Base-by-base conservation (phyloP, 2,888 invertebrate species). In the Maniola hyperantus region DNA sequence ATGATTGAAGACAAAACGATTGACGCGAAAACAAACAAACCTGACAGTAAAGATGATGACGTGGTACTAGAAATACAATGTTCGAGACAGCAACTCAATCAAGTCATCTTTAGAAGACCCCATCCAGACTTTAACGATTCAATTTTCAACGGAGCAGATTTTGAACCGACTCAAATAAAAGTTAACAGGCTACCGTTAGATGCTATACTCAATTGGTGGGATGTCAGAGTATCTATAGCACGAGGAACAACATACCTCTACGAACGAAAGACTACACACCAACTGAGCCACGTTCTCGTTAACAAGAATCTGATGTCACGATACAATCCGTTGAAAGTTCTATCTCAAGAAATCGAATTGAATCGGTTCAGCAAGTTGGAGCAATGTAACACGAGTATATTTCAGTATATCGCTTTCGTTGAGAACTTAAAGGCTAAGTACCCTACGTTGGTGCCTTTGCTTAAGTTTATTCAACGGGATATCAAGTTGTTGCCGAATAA, bases 51-150 rank as follows among this genome's bases (percentile, higher is more conserved):
- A 71, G 34, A 71, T 0, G 76, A 79, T 0, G 76, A 79, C 10
- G 76, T 85, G 0, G 71, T 81, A 0, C 74, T 88, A 73, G 83
- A 87, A 66, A 70, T 87, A 0, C 71, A 75, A 0, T 82, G 84
- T 5, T 76, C 82, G 0, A 77, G 84, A 44, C 63, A 71, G 0
- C 84, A 88, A 63, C 68, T 88, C 0, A 82, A 83, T 33, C 71
- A 77, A 11, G 62, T 87, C 2, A 71, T 88, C 20, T 79, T 74
- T 57, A 73, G 79, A n/a, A 66, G 73, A 36, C 87, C 87, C 0
- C 74, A 76, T 5, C 66, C 75, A 0, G 55, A 53, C 6, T 33
- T 54, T 5, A 78, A 79, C 8, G 77, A 79, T 10, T 72, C 80
- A 0, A 79, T 90, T 0, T 84, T 88, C 39, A 85, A 88, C n/a